Percentiles rank a stretch among this genome's conserved stretches.
Evolutionary conservation across 2,888 invertebrate species (phyloP).

Genomic region (Dicyrtomina minuta): DNA sequence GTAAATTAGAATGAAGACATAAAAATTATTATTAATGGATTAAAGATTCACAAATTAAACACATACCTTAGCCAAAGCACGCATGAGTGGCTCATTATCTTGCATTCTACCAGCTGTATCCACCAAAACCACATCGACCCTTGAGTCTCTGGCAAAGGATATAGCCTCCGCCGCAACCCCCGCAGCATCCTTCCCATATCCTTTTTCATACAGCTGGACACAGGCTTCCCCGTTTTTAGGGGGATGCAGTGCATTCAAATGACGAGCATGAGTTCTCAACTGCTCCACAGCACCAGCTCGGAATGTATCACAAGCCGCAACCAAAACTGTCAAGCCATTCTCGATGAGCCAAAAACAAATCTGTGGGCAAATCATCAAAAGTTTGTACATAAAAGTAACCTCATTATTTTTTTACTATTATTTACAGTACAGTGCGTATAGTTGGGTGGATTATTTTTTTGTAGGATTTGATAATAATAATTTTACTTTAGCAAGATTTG

Average conservation of each 20-base stretch:
- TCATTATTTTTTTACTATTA: no score
- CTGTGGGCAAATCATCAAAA: conserved; percentile 56
- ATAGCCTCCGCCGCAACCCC: conserved; percentile 98
- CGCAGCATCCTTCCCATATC: conserved; percentile 97
- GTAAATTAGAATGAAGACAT: no score
- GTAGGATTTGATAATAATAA: no score
- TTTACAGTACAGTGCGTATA: not conserved
- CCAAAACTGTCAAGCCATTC: conserved; percentile 91
- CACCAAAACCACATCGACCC: conserved; percentile 88
- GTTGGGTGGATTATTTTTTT: no score
- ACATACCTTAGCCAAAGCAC: conserved; percentile 82
- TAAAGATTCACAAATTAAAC: not conserved
- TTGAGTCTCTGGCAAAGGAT: conserved; percentile 76
- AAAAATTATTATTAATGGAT: no score
- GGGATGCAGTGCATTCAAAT: conserved; percentile 92
- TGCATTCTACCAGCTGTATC: conserved; percentile 99
- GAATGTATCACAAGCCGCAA: conserved; percentile 99
- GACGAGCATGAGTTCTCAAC: conserved; percentile 87
- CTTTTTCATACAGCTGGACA: conserved; percentile 97
- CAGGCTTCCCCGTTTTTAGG: conserved; percentile 69
- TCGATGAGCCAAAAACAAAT: conserved; percentile 99
- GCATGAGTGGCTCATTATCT: conserved; percentile 98
- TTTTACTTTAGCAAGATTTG: conserved; percentile 86
- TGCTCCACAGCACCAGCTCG: conserved; percentile 97
- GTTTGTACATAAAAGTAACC: no score